A percentile compares a stretch with the other conserved stretches of the same genome.
phyloP scores from a whole-genome alignment of 1,140 invertebrate species.

The Patella vulgata region DNA sequence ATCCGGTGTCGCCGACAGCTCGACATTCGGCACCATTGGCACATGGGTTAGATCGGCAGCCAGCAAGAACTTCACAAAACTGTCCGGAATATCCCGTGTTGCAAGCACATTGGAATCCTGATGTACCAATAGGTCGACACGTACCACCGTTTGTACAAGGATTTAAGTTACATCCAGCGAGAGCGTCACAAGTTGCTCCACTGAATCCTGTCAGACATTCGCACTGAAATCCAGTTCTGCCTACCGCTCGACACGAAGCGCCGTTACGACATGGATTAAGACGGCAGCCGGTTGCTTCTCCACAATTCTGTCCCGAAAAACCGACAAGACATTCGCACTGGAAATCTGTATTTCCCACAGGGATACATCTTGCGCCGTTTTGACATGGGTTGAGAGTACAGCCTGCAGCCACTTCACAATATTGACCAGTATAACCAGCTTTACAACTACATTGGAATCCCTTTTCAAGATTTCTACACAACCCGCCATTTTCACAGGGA shows the following conservation, averaged over 20 bases:
- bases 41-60: neutral
- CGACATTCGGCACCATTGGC: slow-evolving; percentile 3
- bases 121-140: slow-evolving; percentile 80
- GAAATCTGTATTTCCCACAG: slow-evolving; percentile 35
- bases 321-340: slow-evolving; percentile 89
- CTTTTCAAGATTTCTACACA: slow-evolving; percentile 68
- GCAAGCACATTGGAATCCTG: no score
- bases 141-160: slow-evolving; percentile 91
- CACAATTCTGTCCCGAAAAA: slow-evolving; percentile 30
- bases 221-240: slow-evolving; percentile 69
- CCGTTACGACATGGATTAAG: slow-evolving; percentile 90
- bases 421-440: slow-evolving; percentile 70
- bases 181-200: slow-evolving; percentile 39
- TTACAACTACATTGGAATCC: slow-evolving; percentile 64
- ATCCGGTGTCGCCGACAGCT: slow-evolving; percentile 4
- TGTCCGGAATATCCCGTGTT: neutral
- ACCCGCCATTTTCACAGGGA: slow-evolving; percentile 13
- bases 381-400: slow-evolving; percentile 9
- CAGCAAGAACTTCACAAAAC: no score
- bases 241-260: slow-evolving; percentile 77
- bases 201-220: slow-evolving; percentile 72
- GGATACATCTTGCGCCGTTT: slow-evolving; percentile 23
- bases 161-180: slow-evolving; percentile 82
- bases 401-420: slow-evolving; percentile 40
- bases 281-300: slow-evolving; percentile 84